Base-by-base conservation (phyloP, 92 coral and sea anemone genomes). In the Diadumene lineata region DNA sequence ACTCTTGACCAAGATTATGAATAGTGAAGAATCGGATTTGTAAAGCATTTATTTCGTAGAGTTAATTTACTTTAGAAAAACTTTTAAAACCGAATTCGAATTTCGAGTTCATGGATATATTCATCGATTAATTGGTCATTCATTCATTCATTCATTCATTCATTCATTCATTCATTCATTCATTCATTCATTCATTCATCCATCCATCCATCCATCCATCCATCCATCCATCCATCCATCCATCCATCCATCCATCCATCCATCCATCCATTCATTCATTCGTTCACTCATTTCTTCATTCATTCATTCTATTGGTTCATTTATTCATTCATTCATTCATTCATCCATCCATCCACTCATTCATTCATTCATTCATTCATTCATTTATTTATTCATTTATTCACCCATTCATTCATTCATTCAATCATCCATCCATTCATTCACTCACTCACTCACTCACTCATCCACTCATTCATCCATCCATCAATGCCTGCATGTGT, bases 121-220 rank as follows among this genome's bases (percentile, higher is more conserved):
- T n/a, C 19, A 7, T n/a, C 19, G 21, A 29, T 65, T 26, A 24
- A 31, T 31, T 0, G 24, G 31, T 65, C 46, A n/a, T 33, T 31
- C n/a, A 65, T 65, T 19, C 70, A 1, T 65, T 15, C 3, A 32
- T 65, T 32, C 22, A 65, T 65, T 32, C 70, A 31, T 29, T 23
- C 46, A 32, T 65, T 23, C 50, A 15, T 65, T n/a, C 21, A 31
- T 17, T 22, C 3, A 31, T 65, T 32, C 46, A 7, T 32, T 23
- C 70, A 26, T 31, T 31, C 29, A 1, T 16, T 33, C 11, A 32
- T 65, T 16, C 46, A 31, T 30, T n/a, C 70, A 30, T 65, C n/a
- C 44, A 15, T 29, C 7, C 23, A 11, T 31, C 21, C 1, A 1
- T 31, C 0, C 16, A 11, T 27, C 32, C 30, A 63, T 63, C 16